Evolutionary conservation across 1,140 invertebrate species (phyloP).

Genomic region (Aphelinus atriplicis): DNA sequence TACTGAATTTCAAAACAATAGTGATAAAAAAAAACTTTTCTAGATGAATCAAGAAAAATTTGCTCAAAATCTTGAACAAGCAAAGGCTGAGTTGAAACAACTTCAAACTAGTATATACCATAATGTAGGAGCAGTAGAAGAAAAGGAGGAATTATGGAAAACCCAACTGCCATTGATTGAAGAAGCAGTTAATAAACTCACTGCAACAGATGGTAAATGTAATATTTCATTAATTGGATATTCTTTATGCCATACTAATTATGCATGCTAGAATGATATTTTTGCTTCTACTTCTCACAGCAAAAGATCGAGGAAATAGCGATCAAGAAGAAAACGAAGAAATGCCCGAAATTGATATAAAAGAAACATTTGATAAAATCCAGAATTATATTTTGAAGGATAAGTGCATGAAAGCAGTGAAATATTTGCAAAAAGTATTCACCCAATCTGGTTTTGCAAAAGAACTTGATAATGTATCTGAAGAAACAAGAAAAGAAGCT

Average conservation of each 20-base stretch:
- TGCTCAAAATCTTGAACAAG: constrained; percentile 67
- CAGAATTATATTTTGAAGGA: constrained; percentile 57
- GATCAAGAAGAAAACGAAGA: constrained; percentile 47
- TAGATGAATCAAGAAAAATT: constrained; percentile 71
- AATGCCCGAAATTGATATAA: constrained; percentile 46
- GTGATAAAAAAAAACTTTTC: background rate
- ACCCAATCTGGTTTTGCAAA: constrained; percentile 45
- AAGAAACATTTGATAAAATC: constrained; percentile 56
- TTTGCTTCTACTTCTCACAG: too few species aligned
- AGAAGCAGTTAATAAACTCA: constrained; percentile 58
- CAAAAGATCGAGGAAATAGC: too few species aligned
- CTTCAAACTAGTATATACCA: constrained; percentile 67
- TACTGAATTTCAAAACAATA: constrained; percentile 16
- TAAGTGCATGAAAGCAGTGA: constrained; percentile 55
- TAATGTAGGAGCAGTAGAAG: constrained; percentile 55
- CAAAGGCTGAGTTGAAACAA: constrained; percentile 70
- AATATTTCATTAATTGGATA: constrained; percentile 15
- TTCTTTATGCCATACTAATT: background rate
- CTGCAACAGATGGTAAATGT: constrained; percentile 46
- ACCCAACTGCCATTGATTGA: constrained; percentile 58
- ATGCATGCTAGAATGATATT: too few species aligned
- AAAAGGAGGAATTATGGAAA: constrained; percentile 62
- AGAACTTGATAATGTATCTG: constrained; percentile 48
- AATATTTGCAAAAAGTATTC: constrained; percentile 49
- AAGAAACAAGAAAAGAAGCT: constrained; percentile 55